Base-by-base conservation (phyloP, 2,888 invertebrate genomes). In the Ormyrus thymus region DNA sequence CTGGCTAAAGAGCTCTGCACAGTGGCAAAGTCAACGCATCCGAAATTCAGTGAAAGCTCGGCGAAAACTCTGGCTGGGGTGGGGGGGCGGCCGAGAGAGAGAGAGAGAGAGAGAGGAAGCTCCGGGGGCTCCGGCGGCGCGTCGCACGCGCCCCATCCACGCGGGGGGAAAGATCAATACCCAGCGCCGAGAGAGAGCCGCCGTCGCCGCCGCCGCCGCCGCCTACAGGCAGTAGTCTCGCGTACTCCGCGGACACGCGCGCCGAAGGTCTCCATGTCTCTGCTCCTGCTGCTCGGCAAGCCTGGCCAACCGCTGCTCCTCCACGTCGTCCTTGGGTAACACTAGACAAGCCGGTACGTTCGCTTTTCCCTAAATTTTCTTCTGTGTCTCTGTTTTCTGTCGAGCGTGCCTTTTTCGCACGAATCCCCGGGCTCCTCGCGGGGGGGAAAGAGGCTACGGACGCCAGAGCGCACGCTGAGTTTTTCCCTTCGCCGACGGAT, bases 231-330 rank as follows among this genome's bases (percentile, higher is more conserved):
- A 88, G 87, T 87, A 85, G 75, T 85, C 84, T 86, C 86, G 87
- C 86, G 87, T 84, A 65, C 13, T 50, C 73, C 87, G 86, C 85
- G 86, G 83, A 84, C 81, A 85, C 87, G 85, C 87, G 85, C 81
- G 55, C 9, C 13, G n/a, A 53, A 43, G 43, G 50, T 13, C 66
- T 65, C 51, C 65, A 71, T 71, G 76, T 70, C 71, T 65, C 46
- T 58, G 56, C 69, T 56, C 29, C 50, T 48, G 65, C 6, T 58
- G 29, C 43, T n/a, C n/a, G 29, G 53, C 43, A 43, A 6, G 11
- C 15, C 53, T 51, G 75, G 43, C 62, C 29, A 29, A 29, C 29
- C 29, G 48, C 59, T 11, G 78, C 64, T 64, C 59, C 59, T 70
- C 45, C 50, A 29, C 29, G 29, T 29, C 43, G 51, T 48, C 62